Evolutionary conservation across 2,888 invertebrate genomes (phyloP), one percentile per base, ranked within the genome.

Genomic region (Catotricha subobsoleta): DNA sequence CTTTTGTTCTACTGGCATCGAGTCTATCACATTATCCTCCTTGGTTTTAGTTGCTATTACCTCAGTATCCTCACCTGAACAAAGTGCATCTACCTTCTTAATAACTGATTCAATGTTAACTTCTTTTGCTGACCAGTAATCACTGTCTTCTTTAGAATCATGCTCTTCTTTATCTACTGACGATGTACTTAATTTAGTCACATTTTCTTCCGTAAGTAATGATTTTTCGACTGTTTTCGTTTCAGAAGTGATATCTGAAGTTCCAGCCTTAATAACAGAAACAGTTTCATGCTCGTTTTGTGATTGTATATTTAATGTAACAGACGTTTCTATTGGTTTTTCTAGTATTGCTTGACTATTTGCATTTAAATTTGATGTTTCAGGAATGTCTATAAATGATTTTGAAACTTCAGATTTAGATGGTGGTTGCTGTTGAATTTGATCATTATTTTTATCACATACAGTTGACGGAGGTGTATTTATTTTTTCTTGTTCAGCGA

Each of bases 41-140:
- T 40, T 19, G 34, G 2, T 4, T 27, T 34, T n/a, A n/a, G n/a
- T n/a, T n/a, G n/a, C n/a, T n/a, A n/a, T n/a, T n/a, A 23, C 23
- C 9, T 37, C 39, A 13, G 21, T 29, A 13, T 42, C 42, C 7
- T 21, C 33, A 7, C 28, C 19, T 25, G 33, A 19, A n/a, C 34
- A 42, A 8, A 78, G 57, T 1, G 76, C 76, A 50, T 80, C 79
- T 0, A 79, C 75, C 51, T 78, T 80, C 58, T 82, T 81, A 46
- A 83, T 82, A 2, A 83, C 82, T 16, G 81, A 81, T 49, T 82
- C 81, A 47, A 81, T 79, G 52, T 80, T 81, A 2, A 80, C 69
- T 52, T 81, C 81, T 57, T 80, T 80, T 6, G 77, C 76, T 27
- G 77, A 77, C 81, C 81, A 82, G 49, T 75, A 76, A 55, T 79